Percentiles rank a stretch among this genome's conserved stretches.
These are phyloP conservation scores for Aquatica leii DNA, from an alignment of 2,888 invertebrate genomes.

Conservation along the genomic window DNA sequence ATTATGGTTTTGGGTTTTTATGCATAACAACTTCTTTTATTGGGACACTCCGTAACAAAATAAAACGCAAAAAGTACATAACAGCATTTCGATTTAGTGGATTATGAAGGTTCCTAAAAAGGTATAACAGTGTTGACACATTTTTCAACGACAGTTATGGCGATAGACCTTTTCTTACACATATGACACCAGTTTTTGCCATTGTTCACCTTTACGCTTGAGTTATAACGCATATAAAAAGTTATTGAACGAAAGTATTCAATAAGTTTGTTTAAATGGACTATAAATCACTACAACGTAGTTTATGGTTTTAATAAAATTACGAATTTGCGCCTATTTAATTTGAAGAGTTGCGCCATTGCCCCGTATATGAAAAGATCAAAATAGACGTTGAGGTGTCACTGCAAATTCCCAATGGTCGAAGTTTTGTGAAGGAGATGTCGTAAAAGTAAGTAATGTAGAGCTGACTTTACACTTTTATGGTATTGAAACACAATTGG, in stretches of 20 bases:
- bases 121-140: constrained; percentile 24
- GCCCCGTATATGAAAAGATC: constrained; percentile 18
- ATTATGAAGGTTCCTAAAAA: constrained; percentile 16
- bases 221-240: not conserved
- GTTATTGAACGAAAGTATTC: not conserved
- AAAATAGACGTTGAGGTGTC: constrained; percentile 31
- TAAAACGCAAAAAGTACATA: no score
- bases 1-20: no score
- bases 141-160: constrained; percentile 15
- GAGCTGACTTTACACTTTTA: constrained; percentile 42
- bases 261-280: not conserved
- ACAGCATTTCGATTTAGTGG: constrained; percentile 3
- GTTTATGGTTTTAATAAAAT: not conserved
- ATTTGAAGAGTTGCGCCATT: not conserved
- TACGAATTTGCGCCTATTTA: not conserved
- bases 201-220: constrained; percentile 11
- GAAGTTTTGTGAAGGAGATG: constrained; percentile 33
- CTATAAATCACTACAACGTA: not conserved
- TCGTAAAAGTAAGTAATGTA: constrained; percentile 41
- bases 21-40: no score
- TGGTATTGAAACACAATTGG: constrained; percentile 37
- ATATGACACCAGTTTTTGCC: constrained; percentile 17
- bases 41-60: no score
- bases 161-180: constrained; percentile 23
- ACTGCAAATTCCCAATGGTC: constrained; percentile 27